Evolutionary conservation across 2,888 invertebrate species (phyloP), one percentile per base, ranked within the genome.

Genomic region (Harmothoe impar): DNA sequence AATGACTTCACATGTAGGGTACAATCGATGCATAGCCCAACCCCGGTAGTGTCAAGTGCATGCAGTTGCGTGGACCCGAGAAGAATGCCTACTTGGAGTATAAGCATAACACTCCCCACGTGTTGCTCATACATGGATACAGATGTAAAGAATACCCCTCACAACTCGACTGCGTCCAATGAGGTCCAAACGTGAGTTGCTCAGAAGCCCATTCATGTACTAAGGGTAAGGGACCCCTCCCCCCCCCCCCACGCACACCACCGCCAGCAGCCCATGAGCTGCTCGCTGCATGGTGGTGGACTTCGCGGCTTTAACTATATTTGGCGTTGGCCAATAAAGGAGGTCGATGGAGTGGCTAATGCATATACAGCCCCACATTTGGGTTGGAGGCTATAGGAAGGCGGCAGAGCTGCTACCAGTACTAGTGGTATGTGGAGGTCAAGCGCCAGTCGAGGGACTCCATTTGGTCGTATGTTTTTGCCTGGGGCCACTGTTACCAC

Each of bases 261-360:
- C 62, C 3, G 7, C 62, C 23, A 62, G 12, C n/a, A 3, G 62
- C 62, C 25, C 29, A 25, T 62, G 72, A 72, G 72, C 29, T 29
- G 72, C 72, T 72, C 72, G 15, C 29, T 72, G 29, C 17, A 12
- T n/a, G 68, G n/a, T 7, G 72, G 72, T 7, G 25, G 72, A 25
- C 72, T 15, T 72, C 29, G 5, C 72, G 31, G 72, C 72, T 29
- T 25, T 72, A 29, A 25, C 72, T 72, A 72, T 72, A 72, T 72
- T 72, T 72, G 72, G 72, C 72, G 72, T 72, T 72, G 72, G 31
- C 72, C 72, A 72, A 72, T 72, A 29, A 25, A n/a, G 72, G 72
- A 29, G 29, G 72, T 72, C 31, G 72, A 72, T 72, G 29, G 72
- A 72, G 31, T 72, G 72, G 72, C 29, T 17, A 72, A 25, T 72